Evolutionary conservation across 2,888 invertebrate genomes (phyloP), one percentile per base, ranked within the genome.

Genomic region (Ormyrus thymus): DNA sequence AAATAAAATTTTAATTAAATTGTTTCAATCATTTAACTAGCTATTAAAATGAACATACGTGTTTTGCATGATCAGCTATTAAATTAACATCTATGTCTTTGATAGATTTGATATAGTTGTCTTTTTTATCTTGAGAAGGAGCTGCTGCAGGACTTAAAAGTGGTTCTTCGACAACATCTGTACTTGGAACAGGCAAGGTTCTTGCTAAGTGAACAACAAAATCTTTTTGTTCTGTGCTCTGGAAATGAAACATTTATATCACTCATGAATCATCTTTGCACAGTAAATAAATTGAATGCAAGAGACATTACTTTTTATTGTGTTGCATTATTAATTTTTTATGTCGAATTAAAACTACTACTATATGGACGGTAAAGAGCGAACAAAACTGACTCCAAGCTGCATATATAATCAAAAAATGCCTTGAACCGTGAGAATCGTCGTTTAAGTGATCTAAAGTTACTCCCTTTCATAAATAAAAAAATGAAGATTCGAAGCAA

Each of bases 41-140:
- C 4, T 29, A 29, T 29, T 29, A 43, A 59, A n/a, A 71, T 56
- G 11, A 46, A 82, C 85, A 68, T 84, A 91, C 95, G 92, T 96
- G 95, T 88, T 94, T 94, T 58, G 96, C 96, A 91, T 97, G 97
- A 86, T 96, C 95, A 0, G 94, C 94, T 4, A 95, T 92, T 93
- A 94, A 94, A 70, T 91, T 91, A 81, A 95, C 94, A 46, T 94
- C 93, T 72, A 95, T 91, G 81, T 92, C 93, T 29, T 91, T 88
- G 46, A 94, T 85, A 69, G 91, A 91, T 84, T 91, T 91, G 45
- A 92, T 90, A 56, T 87, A 87, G 69, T 91, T 92, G 43, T 85
- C 73, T 13, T 86, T 82, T 15, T 86, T 84, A 76, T 90, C 89
- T 51, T 87, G 84, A 48, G 88, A 84, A 81, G 87, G 90, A 83